These are phyloP conservation scores for Patiria miniata DNA, from an alignment of 35 echinoderm and acorn worm species.

Conservation along the genomic window DNA sequence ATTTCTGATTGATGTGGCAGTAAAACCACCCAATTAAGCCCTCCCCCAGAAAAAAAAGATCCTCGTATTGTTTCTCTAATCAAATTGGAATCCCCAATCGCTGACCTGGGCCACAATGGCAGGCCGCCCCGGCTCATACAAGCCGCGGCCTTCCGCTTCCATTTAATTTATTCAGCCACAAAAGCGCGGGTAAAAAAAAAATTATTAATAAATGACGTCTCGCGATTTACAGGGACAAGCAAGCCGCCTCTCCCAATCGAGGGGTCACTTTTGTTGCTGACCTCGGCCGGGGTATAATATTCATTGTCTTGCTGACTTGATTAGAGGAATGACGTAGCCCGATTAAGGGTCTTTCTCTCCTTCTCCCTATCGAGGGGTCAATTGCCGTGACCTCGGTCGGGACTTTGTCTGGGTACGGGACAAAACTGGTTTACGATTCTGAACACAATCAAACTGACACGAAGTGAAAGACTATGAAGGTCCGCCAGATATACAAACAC, in stretches of 20 bases:
- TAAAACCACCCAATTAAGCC: slow-evolving; percentile 2
- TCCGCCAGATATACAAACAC: too few relatives aligned
- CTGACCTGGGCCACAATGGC: background rate
- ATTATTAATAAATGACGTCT: slow-evolving; percentile 1
- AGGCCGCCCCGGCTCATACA: background rate
- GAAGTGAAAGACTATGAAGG: too few relatives aligned
- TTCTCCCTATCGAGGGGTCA: slow-evolving; percentile 17
- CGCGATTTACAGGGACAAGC: background rate
- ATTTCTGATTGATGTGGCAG: too few relatives aligned
- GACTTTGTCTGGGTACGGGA: background rate
- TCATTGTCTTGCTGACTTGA: too few relatives aligned
- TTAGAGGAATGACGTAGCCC: too few relatives aligned
- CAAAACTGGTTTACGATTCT: too few relatives aligned
- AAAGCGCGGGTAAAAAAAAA: background rate
- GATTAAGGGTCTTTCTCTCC: too few relatives aligned
- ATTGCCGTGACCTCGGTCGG: background rate
- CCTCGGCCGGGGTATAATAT: too few relatives aligned
- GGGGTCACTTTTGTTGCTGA: too few relatives aligned
- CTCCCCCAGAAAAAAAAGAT: too few relatives aligned
- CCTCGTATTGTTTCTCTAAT: slow-evolving; percentile 20
- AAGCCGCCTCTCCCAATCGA: too few relatives aligned
- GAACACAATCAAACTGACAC: too few relatives aligned
- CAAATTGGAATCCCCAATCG: slow-evolving; percentile 5
- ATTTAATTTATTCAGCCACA: background rate
- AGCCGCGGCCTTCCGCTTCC: background rate